Evolutionary conservation across 2,113 vertebrate genomes (phyloP), one percentile per base, ranked within the genome.

Genomic region (Toxotes chatareus): DNA sequence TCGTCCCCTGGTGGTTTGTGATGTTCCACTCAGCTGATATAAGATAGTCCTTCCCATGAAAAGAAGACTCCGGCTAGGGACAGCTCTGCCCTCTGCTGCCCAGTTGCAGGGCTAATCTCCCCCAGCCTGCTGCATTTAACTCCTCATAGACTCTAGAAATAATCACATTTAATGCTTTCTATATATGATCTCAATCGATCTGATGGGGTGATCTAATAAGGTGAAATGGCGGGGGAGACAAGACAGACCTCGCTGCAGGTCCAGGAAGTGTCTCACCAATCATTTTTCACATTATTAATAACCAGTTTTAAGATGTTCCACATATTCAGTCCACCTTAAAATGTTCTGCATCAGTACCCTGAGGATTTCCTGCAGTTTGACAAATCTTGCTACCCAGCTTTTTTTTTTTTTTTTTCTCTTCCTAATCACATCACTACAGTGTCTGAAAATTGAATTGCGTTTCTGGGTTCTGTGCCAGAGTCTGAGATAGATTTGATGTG

Each of bases 41-140:
- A 60, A 31, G 63, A 21, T 42, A 46, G 23, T 73, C 23, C 55
- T 55, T 67, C 36, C 76, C 21, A 23, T 65, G 16, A 21, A 53
- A 44, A n/a, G 60, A 27, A 27, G 55, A 38, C 51, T 67, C 3
- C 27, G 19, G 27, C 23, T 31, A 23, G 55, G 55, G 55, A 31
- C 55, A 84, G 56, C 40, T 80, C 84, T 87, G 84, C 91, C 85
- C 84, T 83, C 87, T 91, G 77, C 82, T 89, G 82, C 31, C 62
- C 62, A 12, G 27, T 68, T 66, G 49, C 55, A 68, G 62, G 10
- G 11, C 64, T 85, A 70, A 56, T 59, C 31, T 51, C 40, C 16
- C 51, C 36, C 64, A 23, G 34, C 46, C 68, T 17, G 64, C 34
- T 47, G 66, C 27, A 11, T 34, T 79, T 23, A 69, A 36, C 63